A percentile compares a stretch with the other conserved stretches of the same genome.
Conservation (phyloP, 2,113 vertebrate species). For the Halcyon malimbica region DNA sequence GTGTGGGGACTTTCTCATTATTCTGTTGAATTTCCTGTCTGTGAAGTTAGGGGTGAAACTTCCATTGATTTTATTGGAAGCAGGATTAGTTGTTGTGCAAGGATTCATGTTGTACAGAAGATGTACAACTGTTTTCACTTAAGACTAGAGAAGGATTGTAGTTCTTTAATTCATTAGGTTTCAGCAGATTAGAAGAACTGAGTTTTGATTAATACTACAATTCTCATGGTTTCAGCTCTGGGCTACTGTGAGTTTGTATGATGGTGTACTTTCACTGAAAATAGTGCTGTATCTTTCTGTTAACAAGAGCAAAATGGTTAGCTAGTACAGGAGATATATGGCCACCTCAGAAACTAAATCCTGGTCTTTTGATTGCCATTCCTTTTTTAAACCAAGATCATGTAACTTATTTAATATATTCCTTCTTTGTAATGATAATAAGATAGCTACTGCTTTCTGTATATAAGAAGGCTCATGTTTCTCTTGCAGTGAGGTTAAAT, state of each 20-base stretch:
- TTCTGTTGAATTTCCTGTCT: background rate
- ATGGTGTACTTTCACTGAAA: background rate
- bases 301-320: background rate
- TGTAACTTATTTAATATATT: background rate
- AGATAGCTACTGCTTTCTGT: background rate
- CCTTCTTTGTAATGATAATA: background rate
- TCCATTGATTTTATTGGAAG: background rate
- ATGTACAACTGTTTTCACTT: background rate
- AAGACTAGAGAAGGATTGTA: background rate
- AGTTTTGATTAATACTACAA: background rate
- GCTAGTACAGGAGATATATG: background rate
- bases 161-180: background rate
- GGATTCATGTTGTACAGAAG: background rate
- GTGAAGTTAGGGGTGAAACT: background rate
- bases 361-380: background rate
- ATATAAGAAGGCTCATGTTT: background rate
- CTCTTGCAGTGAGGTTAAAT: background rate
- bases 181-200: background rate
- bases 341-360: background rate
- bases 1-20: background rate
- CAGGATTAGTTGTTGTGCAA: background rate
- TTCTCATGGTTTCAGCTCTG: background rate
- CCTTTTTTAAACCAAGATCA: background rate
- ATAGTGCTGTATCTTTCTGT: background rate
- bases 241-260: background rate